Evolutionary conservation across 2,797 vertebrate genomes (phyloP).

Genomic region (Eutrigla gurnardus): DNA sequence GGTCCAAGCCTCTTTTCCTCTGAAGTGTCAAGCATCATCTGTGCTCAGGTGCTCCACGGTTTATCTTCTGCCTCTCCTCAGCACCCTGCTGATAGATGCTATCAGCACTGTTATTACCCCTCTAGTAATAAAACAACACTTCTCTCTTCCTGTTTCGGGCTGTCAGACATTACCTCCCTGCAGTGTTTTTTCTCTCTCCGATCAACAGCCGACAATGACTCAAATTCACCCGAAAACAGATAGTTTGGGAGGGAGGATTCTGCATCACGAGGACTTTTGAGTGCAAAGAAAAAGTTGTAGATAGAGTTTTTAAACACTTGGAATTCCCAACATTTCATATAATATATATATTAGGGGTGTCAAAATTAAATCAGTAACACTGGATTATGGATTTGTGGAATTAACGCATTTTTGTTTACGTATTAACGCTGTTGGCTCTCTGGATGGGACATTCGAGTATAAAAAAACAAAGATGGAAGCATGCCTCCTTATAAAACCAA

Average conservation of each 20-base stretch:
- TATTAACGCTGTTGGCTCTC: too few relatives aligned
- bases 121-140: constrained; percentile 79
- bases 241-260: constrained; percentile 18
- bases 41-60: constrained; percentile 74
- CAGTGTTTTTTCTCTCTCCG: constrained; percentile 36
- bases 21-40: constrained; percentile 74
- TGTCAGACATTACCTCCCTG: constrained; percentile 68
- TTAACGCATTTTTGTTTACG: too few relatives aligned
- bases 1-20: constrained; percentile 59
- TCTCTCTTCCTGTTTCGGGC: constrained; percentile 64
- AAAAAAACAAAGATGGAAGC: too few relatives aligned
- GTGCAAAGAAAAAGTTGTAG: constrained; percentile 8
- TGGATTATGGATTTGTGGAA: too few relatives aligned
- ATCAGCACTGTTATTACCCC: constrained; percentile 75
- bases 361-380: too few relatives aligned
- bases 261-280: constrained; percentile 15
- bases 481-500: too few relatives aligned
- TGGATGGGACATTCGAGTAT: too few relatives aligned
- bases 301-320: too few relatives aligned
- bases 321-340: neutral
- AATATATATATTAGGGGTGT: too few relatives aligned
- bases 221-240: constrained; percentile 37
- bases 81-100: constrained; percentile 77
- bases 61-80: constrained; percentile 70
- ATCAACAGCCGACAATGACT: constrained; percentile 48